phyloP scores from a whole-genome alignment of 2,888 invertebrate genomes.

The Drosophila maculinotata region DNA sequence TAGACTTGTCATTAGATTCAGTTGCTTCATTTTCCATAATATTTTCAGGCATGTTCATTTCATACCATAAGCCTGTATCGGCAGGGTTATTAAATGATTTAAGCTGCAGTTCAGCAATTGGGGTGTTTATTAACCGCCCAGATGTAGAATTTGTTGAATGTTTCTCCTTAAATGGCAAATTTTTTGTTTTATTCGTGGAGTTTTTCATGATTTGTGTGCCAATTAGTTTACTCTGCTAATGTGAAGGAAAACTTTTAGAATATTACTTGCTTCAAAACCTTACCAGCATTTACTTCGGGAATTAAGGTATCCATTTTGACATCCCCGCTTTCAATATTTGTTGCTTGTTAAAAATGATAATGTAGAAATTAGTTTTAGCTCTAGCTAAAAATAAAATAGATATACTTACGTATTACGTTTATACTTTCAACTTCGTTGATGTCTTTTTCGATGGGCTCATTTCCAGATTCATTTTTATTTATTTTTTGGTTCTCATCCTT shows the following conservation, averaged over 20 bases:
- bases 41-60: constrained; percentile 22
- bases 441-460: not conserved
- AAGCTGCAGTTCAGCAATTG: constrained; percentile 75
- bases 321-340: not conserved
- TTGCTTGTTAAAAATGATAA: not conserved
- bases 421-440: not conserved
- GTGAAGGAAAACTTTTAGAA: constrained; percentile 66
- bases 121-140: constrained; percentile 56
- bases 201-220: constrained; percentile 75
- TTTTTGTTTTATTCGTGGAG: constrained; percentile 61
- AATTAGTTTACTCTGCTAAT: constrained; percentile 76
- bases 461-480: too few relatives aligned
- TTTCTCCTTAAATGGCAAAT: constrained; percentile 50
- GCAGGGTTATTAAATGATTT: constrained; percentile 65
- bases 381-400: too few relatives aligned
- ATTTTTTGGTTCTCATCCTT: not conserved
- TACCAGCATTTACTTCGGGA: constrained; percentile 77
- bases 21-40: constrained; percentile 7
- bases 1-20: not conserved
- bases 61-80: constrained; percentile 64
- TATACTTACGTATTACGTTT: constrained; percentile 2
- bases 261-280: constrained; percentile 42
- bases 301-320: not conserved
- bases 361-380: not conserved
- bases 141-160: constrained; percentile 37